Percentiles rank a stretch among this genome's conserved stretches.
Conservation (phyloP, 2,888 invertebrate species). For the Chouioia cunea region DNA sequence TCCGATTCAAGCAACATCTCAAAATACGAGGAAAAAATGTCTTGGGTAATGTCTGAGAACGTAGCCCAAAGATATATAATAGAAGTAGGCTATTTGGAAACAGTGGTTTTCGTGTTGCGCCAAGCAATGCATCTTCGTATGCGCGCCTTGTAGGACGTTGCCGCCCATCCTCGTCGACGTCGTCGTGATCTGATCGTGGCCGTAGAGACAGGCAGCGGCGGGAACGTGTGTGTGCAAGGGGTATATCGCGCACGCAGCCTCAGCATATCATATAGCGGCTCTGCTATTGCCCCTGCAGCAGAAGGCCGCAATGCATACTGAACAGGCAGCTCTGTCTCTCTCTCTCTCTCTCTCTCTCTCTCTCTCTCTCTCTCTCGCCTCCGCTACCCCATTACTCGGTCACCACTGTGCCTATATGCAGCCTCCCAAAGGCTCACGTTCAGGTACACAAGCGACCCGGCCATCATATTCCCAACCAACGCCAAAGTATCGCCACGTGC, state of each 20-base stretch:
- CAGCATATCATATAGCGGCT: slow-evolving; percentile 61
- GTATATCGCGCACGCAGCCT: slow-evolving; percentile 52
- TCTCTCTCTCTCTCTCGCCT: slow-evolving; percentile 47
- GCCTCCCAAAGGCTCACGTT: slow-evolving; percentile 41
- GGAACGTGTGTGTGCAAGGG: slow-evolving; percentile 36
- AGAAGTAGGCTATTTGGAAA: background rate
- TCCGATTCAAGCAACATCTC: no score
- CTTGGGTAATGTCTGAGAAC: no score
- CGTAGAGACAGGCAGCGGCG: background rate
- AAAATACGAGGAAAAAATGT: no score
- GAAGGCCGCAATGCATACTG: slow-evolving; percentile 67
- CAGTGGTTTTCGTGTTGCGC: background rate
- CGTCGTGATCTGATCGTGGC: slow-evolving; percentile 11
- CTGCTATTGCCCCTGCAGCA: slow-evolving; percentile 61
- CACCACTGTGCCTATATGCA: slow-evolving; percentile 50
- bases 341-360: slow-evolving; percentile 45
- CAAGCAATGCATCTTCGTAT: slow-evolving; percentile 40
- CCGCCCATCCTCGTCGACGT: slow-evolving; percentile 30
- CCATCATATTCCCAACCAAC: no score
- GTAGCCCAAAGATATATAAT: no score
- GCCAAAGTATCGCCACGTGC: slow-evolving; percentile 37
- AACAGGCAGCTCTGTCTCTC: slow-evolving; percentile 53
- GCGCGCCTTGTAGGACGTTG: slow-evolving; percentile 27
- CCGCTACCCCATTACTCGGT: slow-evolving; percentile 61
- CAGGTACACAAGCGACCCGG: background rate